These are phyloP conservation scores for Sclerurus mexicanus DNA, from an alignment of 2,113 vertebrate genomes.

Conservation along the genomic window DNA sequence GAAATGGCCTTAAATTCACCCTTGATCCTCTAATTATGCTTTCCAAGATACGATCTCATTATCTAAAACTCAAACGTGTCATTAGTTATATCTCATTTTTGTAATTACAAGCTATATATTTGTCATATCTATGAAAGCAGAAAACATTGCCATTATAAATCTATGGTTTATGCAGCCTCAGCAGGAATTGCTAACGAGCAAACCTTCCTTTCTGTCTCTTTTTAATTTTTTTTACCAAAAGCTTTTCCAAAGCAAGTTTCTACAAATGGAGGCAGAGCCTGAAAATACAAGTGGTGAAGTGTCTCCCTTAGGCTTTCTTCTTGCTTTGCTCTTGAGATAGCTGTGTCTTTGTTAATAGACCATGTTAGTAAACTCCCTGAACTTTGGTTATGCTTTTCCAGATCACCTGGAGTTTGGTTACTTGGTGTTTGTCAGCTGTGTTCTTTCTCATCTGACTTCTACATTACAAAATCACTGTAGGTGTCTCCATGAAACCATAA, in stretches of 20 bases:
- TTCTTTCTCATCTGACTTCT: background rate
- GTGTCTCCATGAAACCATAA: background rate
- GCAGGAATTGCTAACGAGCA: constrained; percentile 13
- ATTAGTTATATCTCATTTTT: constrained; percentile 35
- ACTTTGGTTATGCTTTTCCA: background rate
- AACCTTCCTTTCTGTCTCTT: background rate
- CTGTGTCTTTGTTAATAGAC: background rate
- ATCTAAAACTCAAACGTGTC: constrained; percentile 18
- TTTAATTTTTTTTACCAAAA: background rate
- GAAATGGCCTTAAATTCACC: constrained; percentile 14
- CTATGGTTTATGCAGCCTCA: constrained; percentile 14
- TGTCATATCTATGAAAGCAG: constrained; percentile 15
- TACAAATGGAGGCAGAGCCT: background rate
- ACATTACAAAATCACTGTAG: background rate
- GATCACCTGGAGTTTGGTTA: background rate
- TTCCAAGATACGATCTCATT: constrained; percentile 29
- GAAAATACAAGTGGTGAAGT: background rate
- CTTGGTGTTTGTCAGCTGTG: background rate
- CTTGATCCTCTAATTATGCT: constrained; percentile 23
- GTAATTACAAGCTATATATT: constrained; percentile 30
- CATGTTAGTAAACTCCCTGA: background rate
- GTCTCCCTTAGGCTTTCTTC: background rate
- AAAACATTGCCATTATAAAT: constrained; percentile 32
- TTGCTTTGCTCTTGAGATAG: background rate
- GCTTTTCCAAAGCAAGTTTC: background rate